Base-by-base conservation (phyloP, 2,888 invertebrate genomes). In the Gymnocheta viridis region DNA sequence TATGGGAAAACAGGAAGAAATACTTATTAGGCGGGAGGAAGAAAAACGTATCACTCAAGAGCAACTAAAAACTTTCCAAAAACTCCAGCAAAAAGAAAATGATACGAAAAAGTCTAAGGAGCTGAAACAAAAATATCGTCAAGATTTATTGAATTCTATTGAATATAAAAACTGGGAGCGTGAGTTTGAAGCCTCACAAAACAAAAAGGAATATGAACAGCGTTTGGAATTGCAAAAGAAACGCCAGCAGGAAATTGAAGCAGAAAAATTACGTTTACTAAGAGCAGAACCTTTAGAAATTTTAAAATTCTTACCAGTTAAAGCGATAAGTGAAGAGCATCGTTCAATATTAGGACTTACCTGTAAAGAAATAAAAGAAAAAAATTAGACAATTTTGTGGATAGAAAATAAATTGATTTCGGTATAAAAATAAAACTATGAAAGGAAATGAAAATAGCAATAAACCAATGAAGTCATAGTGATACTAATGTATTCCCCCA, bases 341-440 rank as follows among this genome's bases (percentile, higher is more conserved):
- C 64, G 79, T 22, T 4, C 22, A 4, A 14, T 27, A 7, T 41
- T 79, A 47, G 79, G 64, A 24, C 54, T 79, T 47, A 64, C 79
- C 79, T 79, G 72, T 2, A 79, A 79, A 79, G 32, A 79, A 54
- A 70, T 9, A 29, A 32, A 70, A 78, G 32, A 54, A 19, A 44
- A 44, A 12, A 58, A 9, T 72, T n/a, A 29, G 35, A 47, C 0
- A n/a, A 41, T 22, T 29, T 7, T 19, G n/a, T 24, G 27, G 12
- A 29, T 24, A 38, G n/a, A 5, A 64, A 62, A 49, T 64, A 10
- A 49, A n/a, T n/a, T n/a, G n/a, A n/a, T n/a, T n/a, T n/a, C n/a
- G n/a, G n/a, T n/a, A n/a, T n/a, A n/a, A n/a, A n/a, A n/a, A n/a
- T n/a, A n/a, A n/a, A n/a, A n/a, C n/a, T n/a, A n/a, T n/a, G n/a